Base-by-base conservation (phyloP, 2,113 vertebrate species). In the Machaerirhynchus nigripectus region DNA sequence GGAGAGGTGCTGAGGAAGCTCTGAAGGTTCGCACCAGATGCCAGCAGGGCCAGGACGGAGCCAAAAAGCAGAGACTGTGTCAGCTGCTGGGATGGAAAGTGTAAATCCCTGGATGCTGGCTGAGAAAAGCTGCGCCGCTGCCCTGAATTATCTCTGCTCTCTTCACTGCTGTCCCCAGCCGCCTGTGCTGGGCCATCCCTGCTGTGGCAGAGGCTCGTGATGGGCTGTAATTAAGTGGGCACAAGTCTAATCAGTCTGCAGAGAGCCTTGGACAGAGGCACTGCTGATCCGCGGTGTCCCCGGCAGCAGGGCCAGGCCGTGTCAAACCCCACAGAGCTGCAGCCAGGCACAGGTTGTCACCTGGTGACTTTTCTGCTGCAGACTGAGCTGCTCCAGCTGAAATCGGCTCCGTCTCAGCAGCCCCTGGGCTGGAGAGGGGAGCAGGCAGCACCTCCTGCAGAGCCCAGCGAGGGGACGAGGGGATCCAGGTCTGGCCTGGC, bases 191-290 rank as follows among this genome's bases (percentile, higher is more conserved):
- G 49, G 69, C 73, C 74, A 35, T 35, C 70, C 37, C 78, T 40
- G 84, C 78, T 35, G 57, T 31, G 73, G 40, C 78, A 94, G 33
- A 35, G 24, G 52, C 59, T 71, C 16, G 10, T 46, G 50, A 70
- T 53, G 39, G 7, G 60, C 77, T 89, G 65, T 79, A 95, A 91
- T 93, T 93, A 84, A 89, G 65, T n/a, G 74, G 50, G 55, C 69
- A 95, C 87, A 21, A 63, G 74, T 84, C 50, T 95, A 86, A 92
- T 89, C 91, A 81, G 61, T 39, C 85, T 83, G 78, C 74, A 76
- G 70, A 64, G 37, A 87, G 47, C 40, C 50, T 60, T 75, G 74
- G 69, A 68, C 44, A 93, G 93, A 87, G 5, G 24, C 56, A 13
- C 16, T 64, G 57, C 61, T 64, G 37, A 84, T 91, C 56, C 46